A percentile compares a stretch with the other conserved stretches of the same genome.
Evolutionary conservation across 2,888 invertebrate genomes (phyloP).

Genomic region (Dynastes tityus): DNA sequence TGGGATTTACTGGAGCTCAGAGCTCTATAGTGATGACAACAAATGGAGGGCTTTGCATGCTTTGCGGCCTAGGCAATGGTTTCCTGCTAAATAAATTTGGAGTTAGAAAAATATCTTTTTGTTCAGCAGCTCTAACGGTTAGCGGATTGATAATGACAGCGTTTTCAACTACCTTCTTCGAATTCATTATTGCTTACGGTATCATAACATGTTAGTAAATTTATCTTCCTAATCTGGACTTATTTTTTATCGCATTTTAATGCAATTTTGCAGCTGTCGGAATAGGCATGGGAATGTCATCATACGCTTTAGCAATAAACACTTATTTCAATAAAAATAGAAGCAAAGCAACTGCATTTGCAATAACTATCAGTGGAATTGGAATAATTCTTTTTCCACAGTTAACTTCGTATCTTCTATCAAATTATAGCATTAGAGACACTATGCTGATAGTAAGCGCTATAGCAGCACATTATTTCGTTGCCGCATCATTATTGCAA

Average conservation of each 20-base stretch:
- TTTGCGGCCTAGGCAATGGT: conserved; percentile 76
- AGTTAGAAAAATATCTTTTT: conserved; percentile 75
- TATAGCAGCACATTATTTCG: conserved; percentile 76
- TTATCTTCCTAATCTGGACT: not conserved
- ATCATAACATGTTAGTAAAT: conserved; percentile 73
- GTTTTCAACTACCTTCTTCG: conserved; percentile 71
- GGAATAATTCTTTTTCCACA: conserved; percentile 79
- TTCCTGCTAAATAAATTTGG: conserved; percentile 74
- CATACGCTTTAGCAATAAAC: conserved; percentile 47
- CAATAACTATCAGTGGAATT: conserved; percentile 77
- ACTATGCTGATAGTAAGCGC: conserved; percentile 77
- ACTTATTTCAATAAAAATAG: conserved; percentile 48
- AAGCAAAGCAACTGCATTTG: conserved; percentile 42
- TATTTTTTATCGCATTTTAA: not conserved
- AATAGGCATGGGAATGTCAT: conserved; percentile 44
- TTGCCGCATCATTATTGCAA: conserved; percentile 76
- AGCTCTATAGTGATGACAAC: conserved; percentile 75
- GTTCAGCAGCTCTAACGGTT: conserved; percentile 72
- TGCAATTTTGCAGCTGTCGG: conserved; percentile 32
- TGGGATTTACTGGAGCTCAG: conserved; percentile 73
- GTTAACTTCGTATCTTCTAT: conserved; percentile 74
- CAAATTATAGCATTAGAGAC: conserved; percentile 75
- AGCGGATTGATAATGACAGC: conserved; percentile 74
- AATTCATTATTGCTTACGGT: conserved; percentile 76
- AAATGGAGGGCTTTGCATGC: conserved; percentile 78